Evolutionary conservation across 2,888 invertebrate species (phyloP), one percentile per base, ranked within the genome.

Genomic region (Gymnoscelis rufifasciata): DNA sequence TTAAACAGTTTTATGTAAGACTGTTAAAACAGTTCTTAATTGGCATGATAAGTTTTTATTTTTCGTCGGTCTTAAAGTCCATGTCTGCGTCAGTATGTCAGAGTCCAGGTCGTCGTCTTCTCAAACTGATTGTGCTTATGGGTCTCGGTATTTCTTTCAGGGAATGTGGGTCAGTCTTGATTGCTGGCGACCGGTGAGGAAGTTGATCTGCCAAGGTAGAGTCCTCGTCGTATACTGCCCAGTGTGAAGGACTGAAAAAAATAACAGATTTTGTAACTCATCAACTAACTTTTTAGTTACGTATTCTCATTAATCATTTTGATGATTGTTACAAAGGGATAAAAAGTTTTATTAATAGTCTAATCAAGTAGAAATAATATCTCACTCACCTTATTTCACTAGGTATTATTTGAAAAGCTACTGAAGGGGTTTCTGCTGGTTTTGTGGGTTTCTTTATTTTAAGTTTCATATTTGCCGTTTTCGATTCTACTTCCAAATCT

Each of bases 201-300:
- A 69, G 47, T 1, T 57, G 61, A 13, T 80, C 80, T 0, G 72
- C 64, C 7, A 81, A 57, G n/a, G 80, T 74, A 6, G 65, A 64
- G 27, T 80, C 74, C 52, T 89, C 89, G 1, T 88, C 87, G 52
- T 84, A 89, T 7, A 82, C 71, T 7, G 83, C 84, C 89, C 89
- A 89, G 52, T 76, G 79, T 0, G 80, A 73, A 19, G 87, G 83
- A 68, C 89, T 89, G 77, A 76, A 73, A 48, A 60, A 56, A 57
- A 51, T 38, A 6, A 23, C 8, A 31, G 26, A 14, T n/a, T 23
- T 14, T 31, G 3, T 7, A 40, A 49, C 70, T 74, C 64, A 88
- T 89, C 75, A n/a, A n/a, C n/a, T n/a, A n/a, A n/a, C n/a, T n/a
- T n/a, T n/a, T n/a, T n/a, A n/a, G n/a, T n/a, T n/a, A n/a, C n/a